phyloP scores from a whole-genome alignment of 2,113 vertebrate genomes.

The Rhinoptilus africanus region DNA sequence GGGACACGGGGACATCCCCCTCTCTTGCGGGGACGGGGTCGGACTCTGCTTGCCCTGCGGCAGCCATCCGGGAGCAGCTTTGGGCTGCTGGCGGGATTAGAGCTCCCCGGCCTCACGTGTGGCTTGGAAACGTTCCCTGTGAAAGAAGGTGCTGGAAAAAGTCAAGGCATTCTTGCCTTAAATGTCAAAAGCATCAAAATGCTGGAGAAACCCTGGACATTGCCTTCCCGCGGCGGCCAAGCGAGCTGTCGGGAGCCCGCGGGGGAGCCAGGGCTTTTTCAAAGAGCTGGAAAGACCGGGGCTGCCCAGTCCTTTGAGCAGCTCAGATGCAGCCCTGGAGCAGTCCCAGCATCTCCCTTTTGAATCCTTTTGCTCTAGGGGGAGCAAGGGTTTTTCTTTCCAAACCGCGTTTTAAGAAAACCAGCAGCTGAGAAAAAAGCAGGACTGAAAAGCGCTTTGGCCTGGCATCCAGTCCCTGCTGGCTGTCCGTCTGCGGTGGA shows the following conservation, averaged over 20 bases:
- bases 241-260: background rate
- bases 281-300: background rate
- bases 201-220: background rate
- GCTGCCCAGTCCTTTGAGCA: background rate
- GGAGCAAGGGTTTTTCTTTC: background rate
- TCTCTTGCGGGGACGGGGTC: accelerated
- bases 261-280: background rate
- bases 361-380: background rate
- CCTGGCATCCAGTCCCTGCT: background rate
- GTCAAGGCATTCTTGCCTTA: background rate
- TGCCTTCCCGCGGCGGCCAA: background rate
- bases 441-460: background rate
- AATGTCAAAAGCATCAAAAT: background rate
- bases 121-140: background rate
- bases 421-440: background rate
- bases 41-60: accelerated
- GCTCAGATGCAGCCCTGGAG: background rate
- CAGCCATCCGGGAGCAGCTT: background rate
- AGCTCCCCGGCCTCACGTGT: background rate
- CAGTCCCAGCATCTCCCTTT: background rate
- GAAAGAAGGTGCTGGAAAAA: background rate
- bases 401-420: accelerated
- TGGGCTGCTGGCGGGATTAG: background rate
- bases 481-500: background rate
- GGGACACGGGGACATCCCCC: background rate